Evolutionary conservation across 2,113 vertebrate genomes (phyloP), one percentile per base, ranked within the genome.

Genomic region (Macrotus californicus): DNA sequence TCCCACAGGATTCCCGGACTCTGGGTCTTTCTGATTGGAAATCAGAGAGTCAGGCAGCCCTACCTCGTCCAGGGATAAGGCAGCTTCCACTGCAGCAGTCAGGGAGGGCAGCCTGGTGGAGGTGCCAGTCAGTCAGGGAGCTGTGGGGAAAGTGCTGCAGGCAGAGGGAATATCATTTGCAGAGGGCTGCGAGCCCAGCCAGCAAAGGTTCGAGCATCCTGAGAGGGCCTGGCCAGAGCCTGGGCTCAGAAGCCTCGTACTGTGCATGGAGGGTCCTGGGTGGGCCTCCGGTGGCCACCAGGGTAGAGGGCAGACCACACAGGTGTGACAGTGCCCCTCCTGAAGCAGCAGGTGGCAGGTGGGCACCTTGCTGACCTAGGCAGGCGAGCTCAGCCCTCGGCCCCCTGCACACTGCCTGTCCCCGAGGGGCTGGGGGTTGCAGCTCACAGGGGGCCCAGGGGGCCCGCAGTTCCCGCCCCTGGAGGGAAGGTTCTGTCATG

Each of bases 151-250:
- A 7, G 8, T 3, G 0, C 6, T 7, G 0, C 13, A 1, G 2
- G 8, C 43, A 22, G 13, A 87, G 54, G 36, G 22, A 50, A 3
- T 2, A 3, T 54, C 36, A 5, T 11, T 24, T 5, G 14, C 24
- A 8, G 50, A 59, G 24, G 9, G 16, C 21, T 1, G 16, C 0
- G 31, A 22, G 64, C 34, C 29, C 50, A 5, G 36, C 29, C 7
- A 5, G 21, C 5, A n/a, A 34, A 87, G 70, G 43, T 15, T 6
- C 0, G 0, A 0, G 3, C 7, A 46, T 3, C 66, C 0, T 26
- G 36, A 21, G 77, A 26, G 59, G 1, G 1, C 16, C 12, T 2
- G 8, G n/a, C 24, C 5, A 1, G 2, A 34, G 34, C 50, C 34
- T 31, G 24, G 24, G 67, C 26, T n/a, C 21, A 1, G 46, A 6